phyloP scores from a whole-genome alignment of 2,888 invertebrate genomes.

The Leptogaster cylindrica region DNA sequence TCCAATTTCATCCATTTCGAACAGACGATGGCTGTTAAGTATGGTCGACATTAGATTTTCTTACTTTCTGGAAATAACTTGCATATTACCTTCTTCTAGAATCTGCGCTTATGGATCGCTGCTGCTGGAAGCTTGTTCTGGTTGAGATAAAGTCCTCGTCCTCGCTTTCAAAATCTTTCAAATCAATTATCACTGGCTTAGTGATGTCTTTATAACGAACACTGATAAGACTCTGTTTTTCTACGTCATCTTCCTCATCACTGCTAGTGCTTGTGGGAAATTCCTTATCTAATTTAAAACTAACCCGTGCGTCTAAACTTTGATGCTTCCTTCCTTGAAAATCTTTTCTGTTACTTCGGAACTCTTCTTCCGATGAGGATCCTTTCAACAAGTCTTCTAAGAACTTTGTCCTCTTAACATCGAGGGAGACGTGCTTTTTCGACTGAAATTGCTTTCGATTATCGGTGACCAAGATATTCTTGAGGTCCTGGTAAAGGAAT shows the following conservation, averaged over 20 bases:
- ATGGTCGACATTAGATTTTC: background rate
- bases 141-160: conserved; percentile 66
- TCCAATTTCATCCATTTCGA: conserved; percentile 71
- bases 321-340: conserved; percentile 62
- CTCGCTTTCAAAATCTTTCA: conserved; percentile 59
- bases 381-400: conserved; percentile 61
- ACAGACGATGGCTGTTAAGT: conserved; percentile 56
- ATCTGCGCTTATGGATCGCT: conserved; percentile 69
- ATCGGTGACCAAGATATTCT: conserved; percentile 58
- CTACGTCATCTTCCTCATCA: conserved; percentile 59
- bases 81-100: conserved; percentile 65
- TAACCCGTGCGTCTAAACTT: conserved; percentile 61
- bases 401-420: conserved; percentile 59
- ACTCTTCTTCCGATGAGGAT: conserved; percentile 61
- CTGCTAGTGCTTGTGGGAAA: conserved; percentile 57
- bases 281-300: conserved; percentile 61
- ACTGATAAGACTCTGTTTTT: conserved; percentile 60
- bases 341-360: conserved; percentile 59
- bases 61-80: background rate
- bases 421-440: conserved; percentile 62
- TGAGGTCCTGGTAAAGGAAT: conserved; percentile 54
- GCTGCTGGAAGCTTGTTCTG: conserved; percentile 68
- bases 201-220: conserved; percentile 60
- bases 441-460: conserved; percentile 61
- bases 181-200: conserved; percentile 61